A percentile compares a stretch with the other conserved stretches of the same genome.
phyloP scores from a whole-genome alignment of 2,113 vertebrate genomes.

The Acanthochromis polyacanthus region DNA sequence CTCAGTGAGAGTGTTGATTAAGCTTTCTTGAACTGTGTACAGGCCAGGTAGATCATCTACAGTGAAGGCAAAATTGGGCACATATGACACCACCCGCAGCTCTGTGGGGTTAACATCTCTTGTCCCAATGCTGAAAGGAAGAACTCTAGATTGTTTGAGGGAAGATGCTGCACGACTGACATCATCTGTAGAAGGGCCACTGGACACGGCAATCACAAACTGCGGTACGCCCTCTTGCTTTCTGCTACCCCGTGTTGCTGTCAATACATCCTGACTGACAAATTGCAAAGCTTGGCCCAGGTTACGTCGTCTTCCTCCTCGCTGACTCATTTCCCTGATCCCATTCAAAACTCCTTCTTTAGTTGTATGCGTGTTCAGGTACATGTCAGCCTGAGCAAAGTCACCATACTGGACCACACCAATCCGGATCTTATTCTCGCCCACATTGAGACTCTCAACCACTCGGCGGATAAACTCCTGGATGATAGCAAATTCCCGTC shows the following conservation, averaged over 20 bases:
- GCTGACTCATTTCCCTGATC: conserved; percentile 80
- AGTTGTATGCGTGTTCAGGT: conserved; percentile 89
- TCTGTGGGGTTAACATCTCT: conserved; percentile 87
- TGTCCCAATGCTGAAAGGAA: conserved; percentile 92
- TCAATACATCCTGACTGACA: conserved; percentile 86
- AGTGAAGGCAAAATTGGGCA: conserved; percentile 85
- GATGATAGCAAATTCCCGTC: conserved; percentile 88
- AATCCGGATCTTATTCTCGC: conserved; percentile 88
- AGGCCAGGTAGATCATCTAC: conserved; percentile 90
- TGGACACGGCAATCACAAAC: conserved; percentile 91
- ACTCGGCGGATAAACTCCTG: conserved; percentile 89
- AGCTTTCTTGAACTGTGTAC: conserved; percentile 83
- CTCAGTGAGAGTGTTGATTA: conserved; percentile 80
- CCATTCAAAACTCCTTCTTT: conserved; percentile 84
- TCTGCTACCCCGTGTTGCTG: conserved; percentile 86
- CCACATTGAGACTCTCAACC: conserved; percentile 90
- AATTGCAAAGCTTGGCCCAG: conserved; percentile 91
- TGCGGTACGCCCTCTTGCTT: conserved; percentile 89
- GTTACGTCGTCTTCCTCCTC: conserved; percentile 89
- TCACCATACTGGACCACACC: conserved; percentile 92
- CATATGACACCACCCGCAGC: conserved; percentile 88
- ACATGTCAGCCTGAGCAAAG: conserved; percentile 85
- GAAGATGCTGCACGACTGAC: conserved; percentile 81
- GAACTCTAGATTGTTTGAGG: conserved; percentile 87
- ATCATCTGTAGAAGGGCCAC: conserved; percentile 89